A percentile compares a stretch with the other conserved stretches of the same genome.
Evolutionary conservation across 2,113 vertebrate genomes (phyloP).

Genomic region (Tachysurus vachellii): DNA sequence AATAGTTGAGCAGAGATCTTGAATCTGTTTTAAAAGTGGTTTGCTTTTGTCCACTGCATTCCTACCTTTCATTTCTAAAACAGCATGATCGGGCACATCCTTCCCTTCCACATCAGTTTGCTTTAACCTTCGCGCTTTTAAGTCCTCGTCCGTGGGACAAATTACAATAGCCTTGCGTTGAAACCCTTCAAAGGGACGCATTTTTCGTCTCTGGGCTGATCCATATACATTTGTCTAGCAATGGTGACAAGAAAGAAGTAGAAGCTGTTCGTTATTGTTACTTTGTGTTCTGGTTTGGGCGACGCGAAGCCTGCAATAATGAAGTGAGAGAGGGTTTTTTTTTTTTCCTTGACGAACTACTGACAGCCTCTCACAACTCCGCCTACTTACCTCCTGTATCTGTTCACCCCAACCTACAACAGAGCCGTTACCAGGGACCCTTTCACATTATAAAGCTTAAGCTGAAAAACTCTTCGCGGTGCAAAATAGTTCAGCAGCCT

Average conservation of each 20-base stretch:
- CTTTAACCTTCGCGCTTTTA: slow-evolving; percentile 91
- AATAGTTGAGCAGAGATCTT: slow-evolving; percentile 59
- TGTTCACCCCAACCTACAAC: not conserved
- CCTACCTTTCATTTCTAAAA: slow-evolving; percentile 98
- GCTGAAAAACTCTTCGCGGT: not conserved
- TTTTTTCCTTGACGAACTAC: slow-evolving; percentile 69
- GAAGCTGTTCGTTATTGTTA: slow-evolving; percentile 70
- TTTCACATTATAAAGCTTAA: not conserved
- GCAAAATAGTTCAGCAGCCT: not conserved
- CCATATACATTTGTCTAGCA: slow-evolving; percentile 96
- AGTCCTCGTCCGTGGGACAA: slow-evolving; percentile 93
- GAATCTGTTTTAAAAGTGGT: slow-evolving; percentile 62
- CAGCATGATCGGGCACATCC: slow-evolving; percentile 93
- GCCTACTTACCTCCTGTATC: slow-evolving; percentile 64
- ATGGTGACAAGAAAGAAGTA: slow-evolving; percentile 81
- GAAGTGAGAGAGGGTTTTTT: slow-evolving; percentile 69
- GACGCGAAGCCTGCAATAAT: slow-evolving; percentile 67
- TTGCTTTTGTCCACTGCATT: slow-evolving; percentile 68
- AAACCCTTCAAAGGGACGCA: slow-evolving; percentile 98
- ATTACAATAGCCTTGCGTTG: slow-evolving; percentile 95
- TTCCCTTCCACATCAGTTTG: slow-evolving; percentile 94
- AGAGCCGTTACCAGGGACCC: slow-evolving; percentile 24
- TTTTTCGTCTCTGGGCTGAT: slow-evolving; percentile 96
- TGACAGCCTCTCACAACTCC: slow-evolving; percentile 73
- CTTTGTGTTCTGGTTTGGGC: slow-evolving; percentile 68